Evolutionary conservation across 2,797 vertebrate genomes (phyloP).

Genomic region (Sebastes kiyomatsui): DNA sequence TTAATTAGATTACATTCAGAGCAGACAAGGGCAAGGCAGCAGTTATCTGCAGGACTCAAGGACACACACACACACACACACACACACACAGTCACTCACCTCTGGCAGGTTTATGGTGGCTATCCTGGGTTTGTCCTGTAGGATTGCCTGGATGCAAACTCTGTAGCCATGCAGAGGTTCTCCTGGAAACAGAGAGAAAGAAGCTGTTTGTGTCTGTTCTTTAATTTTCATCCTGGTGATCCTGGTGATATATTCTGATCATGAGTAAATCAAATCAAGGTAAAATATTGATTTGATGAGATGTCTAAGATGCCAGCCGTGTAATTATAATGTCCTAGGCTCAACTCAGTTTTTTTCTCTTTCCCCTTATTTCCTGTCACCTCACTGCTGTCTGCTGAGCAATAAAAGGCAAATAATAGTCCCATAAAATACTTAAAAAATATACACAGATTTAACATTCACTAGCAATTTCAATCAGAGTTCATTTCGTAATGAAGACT

Average conservation of each 20-base stretch:
- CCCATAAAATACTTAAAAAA: not conserved
- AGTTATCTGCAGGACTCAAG: not conserved
- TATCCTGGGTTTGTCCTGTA: constrained; percentile 91
- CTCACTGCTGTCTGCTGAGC: too few relatives aligned
- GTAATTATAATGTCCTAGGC: not conserved
- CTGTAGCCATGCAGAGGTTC: constrained; percentile 94
- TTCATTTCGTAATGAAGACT: too few relatives aligned
- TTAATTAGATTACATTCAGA: not conserved
- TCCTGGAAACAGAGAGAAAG: constrained; percentile 71
- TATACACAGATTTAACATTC: not conserved
- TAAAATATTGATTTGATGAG: not conserved
- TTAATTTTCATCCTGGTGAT: not conserved
- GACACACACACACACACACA: not conserved
- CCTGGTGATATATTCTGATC: not conserved
- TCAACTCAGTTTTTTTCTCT: not conserved
- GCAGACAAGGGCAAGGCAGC: not conserved
- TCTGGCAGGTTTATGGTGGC: constrained; percentile 88
- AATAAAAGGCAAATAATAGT: too few relatives aligned
- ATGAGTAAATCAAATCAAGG: not conserved
- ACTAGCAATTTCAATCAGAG: too few relatives aligned
- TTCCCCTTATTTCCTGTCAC: not conserved
- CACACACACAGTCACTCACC: constrained; percentile 76
- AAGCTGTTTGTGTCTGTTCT: not conserved
- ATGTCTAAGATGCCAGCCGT: not conserved
- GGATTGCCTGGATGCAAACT: constrained; percentile 94